Evolutionary conservation across 2,113 vertebrate genomes (phyloP), one percentile per base, ranked within the genome.

Genomic region (Dascyllus trimaculatus): DNA sequence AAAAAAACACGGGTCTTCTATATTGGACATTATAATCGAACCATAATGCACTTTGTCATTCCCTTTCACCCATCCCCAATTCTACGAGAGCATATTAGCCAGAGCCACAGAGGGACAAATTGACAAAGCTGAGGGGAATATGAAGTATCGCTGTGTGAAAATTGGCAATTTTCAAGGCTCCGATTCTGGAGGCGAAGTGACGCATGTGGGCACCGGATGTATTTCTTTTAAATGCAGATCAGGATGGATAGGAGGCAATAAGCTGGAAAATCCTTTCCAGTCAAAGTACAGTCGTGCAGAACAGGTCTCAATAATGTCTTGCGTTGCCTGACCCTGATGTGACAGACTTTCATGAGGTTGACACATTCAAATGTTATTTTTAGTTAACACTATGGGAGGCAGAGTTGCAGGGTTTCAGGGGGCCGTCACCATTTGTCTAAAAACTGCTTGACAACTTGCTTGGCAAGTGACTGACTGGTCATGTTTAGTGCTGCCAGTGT

Each of bases 131-230:
- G 32, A 68, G 52, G 6, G 9, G 24, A 78, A 83, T 72, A 66
- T 69, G 78, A 81, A 65, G 53, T 75, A 40, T 68, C 0, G 7
- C 53, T 52, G 61, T 51, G 53, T 57, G 64, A 73, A 73, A 75
- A 82, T 71, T 58, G 64, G 10, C 71, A 61, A 82, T 85, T 84
- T 82, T 25, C 70, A 65, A 57, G 60, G 40, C 53, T 62, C 24
- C 2, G 2, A 61, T 69, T 51, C 35, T 46, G n/a, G 25, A 74
- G 24, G 61, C 38, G 72, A 64, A 69, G 32, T 43, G 48, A 38
- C 5, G 25, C 26, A 43, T 5, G 21, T 66, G 14, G 24, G 22
- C 15, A 4, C 40, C 11, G 0, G 49, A 26, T 59, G 19, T 53
- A 2, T 66, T 64, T 72, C 53, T 53, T 51, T 43, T 15, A 22